Base-by-base conservation (phyloP, 1,140 invertebrate species). In the Listronotus bonariensis region DNA sequence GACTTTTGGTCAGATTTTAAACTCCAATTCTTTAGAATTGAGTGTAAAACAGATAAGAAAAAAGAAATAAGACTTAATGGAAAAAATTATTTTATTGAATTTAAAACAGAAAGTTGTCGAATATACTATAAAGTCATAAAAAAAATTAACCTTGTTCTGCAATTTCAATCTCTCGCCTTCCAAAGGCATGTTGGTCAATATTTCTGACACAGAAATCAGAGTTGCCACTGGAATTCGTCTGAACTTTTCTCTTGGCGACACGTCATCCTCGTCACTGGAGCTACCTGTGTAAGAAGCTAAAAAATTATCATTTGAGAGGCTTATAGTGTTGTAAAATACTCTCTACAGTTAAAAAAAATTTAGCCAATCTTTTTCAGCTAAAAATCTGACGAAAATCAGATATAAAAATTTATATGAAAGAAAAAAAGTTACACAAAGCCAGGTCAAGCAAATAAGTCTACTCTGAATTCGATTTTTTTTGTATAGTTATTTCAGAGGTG, bases 151-250 rank as follows among this genome's bases (percentile, higher is more conserved):
- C 89, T 83, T 97, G 96, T 76, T 99, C 96, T n/a, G 96, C 96
- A 69, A 98, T 97, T 81, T 98, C 96, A 72, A 99, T 98, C 83
- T 98, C 97, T 52, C 96, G 78, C 20, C 96, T 83, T 0, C 97
- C 97, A 79, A 96, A 98, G 0, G 92, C 92, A 75, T 95, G 89
- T 74, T 97, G 92, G 55, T 91, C 89, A 41, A 95, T 93, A 80
- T 93, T 97, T 62, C 91, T 84, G 3, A 97, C 93, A 79, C 94
- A 96, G 81, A 97, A 96, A 72, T 96, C 92, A 0, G 85, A 84
- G 70, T 88, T 91, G 1, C 91, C 90, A 62, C 86, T 87, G 0
- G 91, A 87, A 51, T 89, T 92, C 70, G 88, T 89, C 79, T 96
- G 92, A 10, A 86, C 81, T 78, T 95, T 72, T 96, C 93, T 48